Evolutionary conservation across 2,797 vertebrate genomes (phyloP), one percentile per base, ranked within the genome.

Genomic region (Hoplostethus atlanticus): DNA sequence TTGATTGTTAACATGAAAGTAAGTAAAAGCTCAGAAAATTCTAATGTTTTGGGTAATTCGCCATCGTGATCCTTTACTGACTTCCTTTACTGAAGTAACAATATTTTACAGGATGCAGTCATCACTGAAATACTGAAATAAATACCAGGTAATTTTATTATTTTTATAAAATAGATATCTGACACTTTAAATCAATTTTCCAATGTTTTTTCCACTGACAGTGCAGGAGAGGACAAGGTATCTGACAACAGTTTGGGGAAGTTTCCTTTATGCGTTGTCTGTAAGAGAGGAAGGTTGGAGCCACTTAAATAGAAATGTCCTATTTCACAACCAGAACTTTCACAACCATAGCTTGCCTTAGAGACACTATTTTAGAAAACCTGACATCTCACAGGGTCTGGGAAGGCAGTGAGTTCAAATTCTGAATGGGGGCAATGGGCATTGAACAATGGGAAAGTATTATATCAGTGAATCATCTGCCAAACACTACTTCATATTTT

Each of bases 401-500:
- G 7, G 5, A 71, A 47, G 48, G 8, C 44, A 60, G 5, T 4
- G 13, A 47, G 40, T 71, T 65, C 30, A 48, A 50, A 56, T 31
- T 52, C 4, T 11, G 48, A 63, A 68, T 31, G 8, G 46, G 17
- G 42, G 48, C 64, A 4, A 21, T 21, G 21, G 21, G 21, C 21
- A 21, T 21, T 46, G 17, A 71, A 52, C 30, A 28, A 6, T 52
- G 25, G 55, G 8, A 47, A 15, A 16, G 15, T 63, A 76, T 73
- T 59, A 13, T 44, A 44, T 44, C 42, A 47, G 12, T 34, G 28
- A 54, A 44, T 21, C 55, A 21, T 36, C 34, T 63, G 55, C 65
- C 70, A 84, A 63, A 63, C 58, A 53, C 5, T 3, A 1, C 52
- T 13, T 55, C 15, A 60, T 30, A 38, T 46, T 67, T 77, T 73